Percentiles rank a stretch among this genome's conserved stretches.
These are phyloP conservation scores for Alexandromys fortis DNA, from an alignment of 2,113 vertebrate species.

Conservation along the genomic window DNA sequence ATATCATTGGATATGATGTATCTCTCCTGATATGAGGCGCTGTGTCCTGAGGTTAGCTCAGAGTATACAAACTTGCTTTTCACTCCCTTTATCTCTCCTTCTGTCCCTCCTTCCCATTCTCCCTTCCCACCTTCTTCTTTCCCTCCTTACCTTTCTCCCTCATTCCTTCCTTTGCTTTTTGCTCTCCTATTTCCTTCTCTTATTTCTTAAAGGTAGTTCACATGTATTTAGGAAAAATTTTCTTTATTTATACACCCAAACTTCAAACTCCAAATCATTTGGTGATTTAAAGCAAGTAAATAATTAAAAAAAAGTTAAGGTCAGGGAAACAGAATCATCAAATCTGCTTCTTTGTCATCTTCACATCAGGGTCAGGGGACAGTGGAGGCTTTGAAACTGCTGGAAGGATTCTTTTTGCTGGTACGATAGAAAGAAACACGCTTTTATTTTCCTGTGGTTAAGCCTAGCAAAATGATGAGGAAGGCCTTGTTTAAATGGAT, in stretches of 20 bases:
- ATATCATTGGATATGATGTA: background rate
- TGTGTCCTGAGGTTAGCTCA: constrained; percentile 54
- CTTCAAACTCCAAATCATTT: constrained; percentile 55
- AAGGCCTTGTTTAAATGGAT: background rate
- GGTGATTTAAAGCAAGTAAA: constrained; percentile 79
- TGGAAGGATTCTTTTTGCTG: background rate
- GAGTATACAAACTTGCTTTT: background rate
- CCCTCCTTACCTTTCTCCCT: background rate
- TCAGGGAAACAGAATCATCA: background rate
- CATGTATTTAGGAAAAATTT: background rate
- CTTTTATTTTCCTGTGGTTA: background rate
- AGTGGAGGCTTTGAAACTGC: background rate
- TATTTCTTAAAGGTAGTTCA: background rate
- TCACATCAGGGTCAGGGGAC: background rate
- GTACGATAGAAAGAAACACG: background rate
- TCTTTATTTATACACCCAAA: constrained; percentile 48
- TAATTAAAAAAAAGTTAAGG: constrained; percentile 48
- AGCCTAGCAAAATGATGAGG: background rate
- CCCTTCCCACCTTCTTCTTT: background rate
- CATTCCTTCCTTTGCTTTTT: background rate
- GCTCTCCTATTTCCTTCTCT: background rate
- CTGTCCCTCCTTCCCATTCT: background rate
- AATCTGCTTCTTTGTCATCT: background rate
- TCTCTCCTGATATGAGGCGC: constrained; percentile 17
- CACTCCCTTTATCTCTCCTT: background rate